Evolutionary conservation across 2,797 vertebrate genomes (phyloP), one percentile per base, ranked within the genome.

Genomic region (Orientallactaga sibirica): DNA sequence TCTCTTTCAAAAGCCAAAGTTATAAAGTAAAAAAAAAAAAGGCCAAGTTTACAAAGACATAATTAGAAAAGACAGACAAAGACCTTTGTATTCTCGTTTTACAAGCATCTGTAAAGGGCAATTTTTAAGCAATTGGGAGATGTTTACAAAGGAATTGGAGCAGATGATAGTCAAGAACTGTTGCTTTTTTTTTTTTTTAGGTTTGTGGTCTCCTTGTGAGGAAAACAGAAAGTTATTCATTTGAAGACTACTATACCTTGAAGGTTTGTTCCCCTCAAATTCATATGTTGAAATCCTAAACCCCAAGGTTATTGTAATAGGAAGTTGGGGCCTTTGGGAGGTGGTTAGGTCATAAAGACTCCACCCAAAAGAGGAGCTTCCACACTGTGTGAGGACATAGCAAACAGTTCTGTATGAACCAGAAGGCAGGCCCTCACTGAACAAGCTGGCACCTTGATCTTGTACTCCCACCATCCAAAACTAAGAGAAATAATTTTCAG

Each of bases 151-250:
- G 58, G 87, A 95, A 86, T 80, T 43, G 43, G 2, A 92, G 76
- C 91, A 89, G 55, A 82, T 71, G n/a, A 89, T 79, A 86, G 52
- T 91, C 91, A 86, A 68, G 22, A 85, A 58, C 41, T 82, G 74
- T 77, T 79, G 37, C 48, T 88, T 68, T 58, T 48, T 48, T 68
- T 58, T 48, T 48, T 95, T 87, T 77, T 91, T 90, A 90, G n/a
- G 19, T 77, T 88, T 94, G 77, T 18, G 75, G 27, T 73, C 61
- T 93, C 43, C 79, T n/a, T 79, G 55, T 37, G 33, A 78, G 77
- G 64, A 84, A 55, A 12, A 29, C 64, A 80, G 64, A 94, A 91
- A 22, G 2, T 67, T 67, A 89, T n/a, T 76, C 84, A 85, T 92
- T 95, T 93, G 37, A 86, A 87, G 74, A 70, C 79, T 79, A 29